Evolutionary conservation across 2,113 vertebrate species (phyloP).

Genomic region (Carassius auratus): DNA sequence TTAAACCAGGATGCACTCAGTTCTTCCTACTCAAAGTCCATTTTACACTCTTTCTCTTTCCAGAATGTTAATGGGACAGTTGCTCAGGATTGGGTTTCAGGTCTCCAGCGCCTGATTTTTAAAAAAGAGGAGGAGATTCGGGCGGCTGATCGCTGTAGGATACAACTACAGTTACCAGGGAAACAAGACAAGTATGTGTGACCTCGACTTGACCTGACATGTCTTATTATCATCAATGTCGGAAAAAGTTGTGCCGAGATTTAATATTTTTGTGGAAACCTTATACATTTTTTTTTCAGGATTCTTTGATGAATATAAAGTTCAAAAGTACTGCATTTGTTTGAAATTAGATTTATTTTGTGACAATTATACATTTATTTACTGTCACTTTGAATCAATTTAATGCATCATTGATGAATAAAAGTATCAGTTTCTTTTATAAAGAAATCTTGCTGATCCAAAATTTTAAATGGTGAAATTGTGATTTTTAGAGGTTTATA

Average conservation of each 20-base stretch:
- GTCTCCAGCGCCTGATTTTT: slow-evolving; percentile 90
- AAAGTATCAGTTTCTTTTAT: too few relatives aligned
- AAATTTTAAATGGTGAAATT: background rate
- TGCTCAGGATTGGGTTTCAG: slow-evolving; percentile 93
- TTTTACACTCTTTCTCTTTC: slow-evolving; percentile 18
- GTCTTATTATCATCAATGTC: background rate
- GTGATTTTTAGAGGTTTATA: background rate
- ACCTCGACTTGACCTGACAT: background rate
- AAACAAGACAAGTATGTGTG: too few relatives aligned
- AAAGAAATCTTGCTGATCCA: too few relatives aligned
- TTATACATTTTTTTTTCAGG: background rate
- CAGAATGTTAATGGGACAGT: slow-evolving; percentile 92
- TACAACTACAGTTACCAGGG: slow-evolving; percentile 97
- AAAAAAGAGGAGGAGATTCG: slow-evolving; percentile 97
- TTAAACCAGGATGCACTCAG: background rate
- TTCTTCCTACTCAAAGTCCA: background rate
- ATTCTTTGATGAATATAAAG: background rate
- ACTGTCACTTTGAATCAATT: background rate
- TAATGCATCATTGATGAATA: too few relatives aligned
- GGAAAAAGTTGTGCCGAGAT: too few relatives aligned
- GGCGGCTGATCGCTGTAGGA: slow-evolving; percentile 91
- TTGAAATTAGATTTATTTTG: background rate
- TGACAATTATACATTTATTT: background rate
- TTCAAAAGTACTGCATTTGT: background rate
- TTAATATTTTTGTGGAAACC: background rate